phyloP scores from a whole-genome alignment of 2,797 vertebrate species.

The Microctenopoma stevenorrisi region DNA sequence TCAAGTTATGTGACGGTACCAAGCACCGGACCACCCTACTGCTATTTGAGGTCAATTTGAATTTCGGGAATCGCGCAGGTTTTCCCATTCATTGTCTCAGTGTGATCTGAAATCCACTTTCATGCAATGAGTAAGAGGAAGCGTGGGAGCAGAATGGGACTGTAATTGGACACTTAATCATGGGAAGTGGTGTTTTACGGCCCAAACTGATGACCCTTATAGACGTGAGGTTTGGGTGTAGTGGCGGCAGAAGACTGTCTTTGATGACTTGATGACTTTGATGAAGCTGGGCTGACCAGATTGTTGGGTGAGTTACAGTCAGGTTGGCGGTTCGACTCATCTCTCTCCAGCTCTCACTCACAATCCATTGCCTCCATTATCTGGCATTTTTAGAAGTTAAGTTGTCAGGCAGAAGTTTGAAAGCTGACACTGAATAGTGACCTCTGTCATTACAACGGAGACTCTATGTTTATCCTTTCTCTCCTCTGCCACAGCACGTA shows the following conservation, averaged over 20 bases:
- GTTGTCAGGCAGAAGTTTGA: slow-evolving; percentile 37
- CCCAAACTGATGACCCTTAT: slow-evolving; percentile 57
- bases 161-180: slow-evolving; percentile 77
- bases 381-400: slow-evolving; percentile 35
- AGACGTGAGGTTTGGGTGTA: slow-evolving; percentile 24
- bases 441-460: slow-evolving; percentile 47
- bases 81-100: background rate
- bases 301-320: background rate
- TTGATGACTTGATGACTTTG: background rate
- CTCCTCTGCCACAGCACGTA: slow-evolving; percentile 8
- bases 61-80: background rate
- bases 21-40: background rate
- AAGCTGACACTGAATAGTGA: slow-evolving; percentile 33
- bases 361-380: slow-evolving; percentile 24
- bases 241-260: slow-evolving; percentile 7
- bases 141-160: slow-evolving; percentile 41
- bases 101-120: slow-evolving; percentile 47
- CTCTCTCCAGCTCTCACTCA: background rate
- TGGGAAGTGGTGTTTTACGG: slow-evolving; percentile 64
- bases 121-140: slow-evolving; percentile 45
- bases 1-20: background rate
- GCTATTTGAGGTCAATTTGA: background rate
- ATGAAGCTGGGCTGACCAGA: background rate
- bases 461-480: slow-evolving; percentile 2
- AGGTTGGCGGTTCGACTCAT: background rate